Evolutionary conservation across 2,888 invertebrate species (phyloP), one percentile per base, ranked within the genome.

Genomic region (Barypeithes pellucidus): DNA sequence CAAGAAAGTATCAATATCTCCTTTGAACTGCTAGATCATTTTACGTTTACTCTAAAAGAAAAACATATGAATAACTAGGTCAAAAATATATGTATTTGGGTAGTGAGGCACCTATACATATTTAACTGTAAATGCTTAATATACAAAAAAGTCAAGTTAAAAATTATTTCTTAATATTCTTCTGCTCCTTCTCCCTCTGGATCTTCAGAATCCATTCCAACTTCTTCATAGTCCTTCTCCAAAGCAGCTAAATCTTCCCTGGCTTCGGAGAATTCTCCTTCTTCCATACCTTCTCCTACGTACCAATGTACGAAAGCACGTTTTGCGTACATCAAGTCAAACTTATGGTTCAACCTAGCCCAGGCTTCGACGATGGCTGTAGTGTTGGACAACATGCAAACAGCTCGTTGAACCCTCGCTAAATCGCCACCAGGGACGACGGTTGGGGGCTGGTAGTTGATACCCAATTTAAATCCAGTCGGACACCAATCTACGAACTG

Each of bases 371-470:
- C 97, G 86, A 98, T 97, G 81, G 97, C 85, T 9, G 97, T 98
- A 78, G 97, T 98, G 90, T 98, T 98, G 85, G 96, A 96, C 90
- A 98, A 97, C 97, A 98, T 98, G 92, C 98, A 98, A 22, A 98
- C 97, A 78, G 97, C 97, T 82, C 98, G 93, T 87, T 96, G 95
- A 33, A 97, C 97, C 89, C 96, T 97, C 77, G 97, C 97, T 86
- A 96, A 87, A 86, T 97, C 97, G 29, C 97, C 97, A 7, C 96
- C 96, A 12, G 97, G 97, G 63, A 97, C 97, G 29, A 96, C 96
- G 77, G 95, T 95, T 33, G 95, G 95, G 73, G 95, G 95, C 87
- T 96, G 97, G 89, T 97, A 97, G 90, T 97, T 97, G 89, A 95
- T 95, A 84, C 94, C 95, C 75, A 92, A 91, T 87, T 92, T 92